Evolutionary conservation across 2,797 vertebrate genomes (phyloP).

Genomic region (Tokudaia muenninki): DNA sequence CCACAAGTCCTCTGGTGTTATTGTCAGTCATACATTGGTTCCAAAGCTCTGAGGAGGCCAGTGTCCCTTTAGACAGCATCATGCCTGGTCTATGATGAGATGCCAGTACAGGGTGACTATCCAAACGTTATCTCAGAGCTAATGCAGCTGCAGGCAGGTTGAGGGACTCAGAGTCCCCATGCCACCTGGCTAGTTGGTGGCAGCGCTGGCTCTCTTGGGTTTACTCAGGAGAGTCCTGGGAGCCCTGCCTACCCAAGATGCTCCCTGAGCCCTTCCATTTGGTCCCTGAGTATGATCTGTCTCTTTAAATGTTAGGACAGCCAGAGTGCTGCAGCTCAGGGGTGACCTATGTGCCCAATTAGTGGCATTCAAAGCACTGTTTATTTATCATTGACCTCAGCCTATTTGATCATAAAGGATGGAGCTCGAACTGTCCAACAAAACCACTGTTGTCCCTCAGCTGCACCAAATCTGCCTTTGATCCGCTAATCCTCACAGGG

Average conservation of each 20-base stretch:
- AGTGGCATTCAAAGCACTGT: conserved; percentile 84
- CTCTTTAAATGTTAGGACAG: conserved; percentile 78
- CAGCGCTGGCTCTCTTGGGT: not conserved
- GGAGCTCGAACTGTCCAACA: conserved; percentile 89
- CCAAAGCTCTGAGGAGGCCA: not conserved
- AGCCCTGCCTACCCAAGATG: not conserved
- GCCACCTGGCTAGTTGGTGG: not conserved
- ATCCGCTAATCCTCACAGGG: conserved; percentile 99
- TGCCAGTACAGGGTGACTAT: not conserved
- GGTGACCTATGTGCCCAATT: conserved; percentile 83
- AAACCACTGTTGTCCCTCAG: conserved; percentile 94
- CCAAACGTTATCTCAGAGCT: not conserved
- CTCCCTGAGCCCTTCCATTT: not conserved
- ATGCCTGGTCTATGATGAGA: too few relatives aligned
- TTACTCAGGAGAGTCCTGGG: not conserved
- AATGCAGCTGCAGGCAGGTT: not conserved
- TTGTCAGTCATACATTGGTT: not conserved
- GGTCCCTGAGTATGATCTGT: not conserved
- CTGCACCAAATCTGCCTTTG: conserved; percentile 97
- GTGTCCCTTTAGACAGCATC: not conserved
- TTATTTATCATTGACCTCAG: conserved; percentile 88
- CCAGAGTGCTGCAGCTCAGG: conserved; percentile 65
- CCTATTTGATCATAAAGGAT: conserved; percentile 88
- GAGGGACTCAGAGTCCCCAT: accelerated
- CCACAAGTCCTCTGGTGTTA: too few relatives aligned